phyloP scores from a whole-genome alignment of 2,797 vertebrate genomes.

The Phoxinus dragarum region DNA sequence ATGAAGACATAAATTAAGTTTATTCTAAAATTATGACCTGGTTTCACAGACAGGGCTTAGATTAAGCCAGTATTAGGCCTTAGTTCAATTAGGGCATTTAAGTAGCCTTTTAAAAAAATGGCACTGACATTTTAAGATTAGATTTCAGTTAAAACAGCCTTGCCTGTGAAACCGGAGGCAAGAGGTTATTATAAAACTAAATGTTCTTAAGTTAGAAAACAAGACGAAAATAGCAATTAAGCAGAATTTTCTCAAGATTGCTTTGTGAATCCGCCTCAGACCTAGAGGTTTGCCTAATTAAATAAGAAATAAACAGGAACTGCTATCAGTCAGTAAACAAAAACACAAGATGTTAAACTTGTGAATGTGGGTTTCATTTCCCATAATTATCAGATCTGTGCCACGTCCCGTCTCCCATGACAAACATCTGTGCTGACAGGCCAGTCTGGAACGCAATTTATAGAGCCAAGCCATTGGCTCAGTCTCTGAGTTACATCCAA shows the following conservation, averaged over 20 bases:
- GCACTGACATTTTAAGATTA: too few relatives aligned
- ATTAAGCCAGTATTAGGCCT: too few relatives aligned
- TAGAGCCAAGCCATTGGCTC: constrained; percentile 53
- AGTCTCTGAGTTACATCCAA: constrained; percentile 57
- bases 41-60: too few relatives aligned
- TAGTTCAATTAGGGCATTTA: too few relatives aligned
- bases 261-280: neutral
- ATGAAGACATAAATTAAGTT: too few relatives aligned
- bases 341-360: constrained; percentile 10
- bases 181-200: too few relatives aligned
- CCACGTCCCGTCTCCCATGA: constrained; percentile 55
- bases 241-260: neutral
- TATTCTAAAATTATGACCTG: neutral
- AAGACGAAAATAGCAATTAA: neutral
- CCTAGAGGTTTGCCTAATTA: neutral
- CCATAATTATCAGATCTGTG: constrained; percentile 40
- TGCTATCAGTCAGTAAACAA: constrained; percentile 39
- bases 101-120: too few relatives aligned
- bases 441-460: constrained; percentile 61
- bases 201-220: neutral
- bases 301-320: constrained; percentile 12
- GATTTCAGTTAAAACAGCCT: too few relatives aligned
- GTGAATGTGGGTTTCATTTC: neutral
- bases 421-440: constrained; percentile 52
- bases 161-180: too few relatives aligned